A percentile compares a stretch with the other conserved stretches of the same genome.
Conservation (phyloP, 1,140 invertebrate species). For the Brevipalpus yothersi region DNA sequence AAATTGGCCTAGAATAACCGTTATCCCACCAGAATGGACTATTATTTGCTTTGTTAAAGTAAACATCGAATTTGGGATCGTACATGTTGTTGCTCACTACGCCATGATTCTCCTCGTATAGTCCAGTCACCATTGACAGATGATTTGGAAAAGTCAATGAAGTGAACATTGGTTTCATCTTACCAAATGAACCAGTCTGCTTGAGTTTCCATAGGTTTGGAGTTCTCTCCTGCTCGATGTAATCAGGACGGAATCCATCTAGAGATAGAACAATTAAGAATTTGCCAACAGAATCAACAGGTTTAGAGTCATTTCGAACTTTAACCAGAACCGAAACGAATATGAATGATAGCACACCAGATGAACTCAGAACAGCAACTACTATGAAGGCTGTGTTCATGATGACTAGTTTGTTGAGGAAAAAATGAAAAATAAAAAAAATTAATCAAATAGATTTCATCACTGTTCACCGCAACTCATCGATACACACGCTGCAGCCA, state of each 20-base stretch:
- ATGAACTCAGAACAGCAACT: no score
- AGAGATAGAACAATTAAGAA: conserved; percentile 11
- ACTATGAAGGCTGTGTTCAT: no score
- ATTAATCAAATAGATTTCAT: no score
- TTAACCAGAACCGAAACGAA: no score
- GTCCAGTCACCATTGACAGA: conserved; percentile 17
- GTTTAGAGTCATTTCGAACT: no score
- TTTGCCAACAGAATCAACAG: no score
- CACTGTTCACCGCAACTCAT: no score
- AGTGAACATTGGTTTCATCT: conserved; percentile 35
- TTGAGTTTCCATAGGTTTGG: neutral
- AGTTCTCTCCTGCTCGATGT: neutral
- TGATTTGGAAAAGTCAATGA: conserved; percentile 24
- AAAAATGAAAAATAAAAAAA: no score
- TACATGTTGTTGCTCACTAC: conserved; percentile 17
- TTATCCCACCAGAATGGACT: conserved; percentile 14
- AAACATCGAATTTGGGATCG: conserved; percentile 11
- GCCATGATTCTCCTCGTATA: conserved; percentile 27
- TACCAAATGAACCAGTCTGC: neutral
- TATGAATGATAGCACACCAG: no score
- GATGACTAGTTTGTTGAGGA: no score
- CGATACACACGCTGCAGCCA: no score
- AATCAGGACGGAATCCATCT: conserved; percentile 16
- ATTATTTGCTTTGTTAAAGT: conserved; percentile 1
- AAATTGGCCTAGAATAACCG: neutral